Evolutionary conservation across 1,140 invertebrate species (phyloP), one percentile per base, ranked within the genome.

Genomic region (Tetramorium parvispinum): DNA sequence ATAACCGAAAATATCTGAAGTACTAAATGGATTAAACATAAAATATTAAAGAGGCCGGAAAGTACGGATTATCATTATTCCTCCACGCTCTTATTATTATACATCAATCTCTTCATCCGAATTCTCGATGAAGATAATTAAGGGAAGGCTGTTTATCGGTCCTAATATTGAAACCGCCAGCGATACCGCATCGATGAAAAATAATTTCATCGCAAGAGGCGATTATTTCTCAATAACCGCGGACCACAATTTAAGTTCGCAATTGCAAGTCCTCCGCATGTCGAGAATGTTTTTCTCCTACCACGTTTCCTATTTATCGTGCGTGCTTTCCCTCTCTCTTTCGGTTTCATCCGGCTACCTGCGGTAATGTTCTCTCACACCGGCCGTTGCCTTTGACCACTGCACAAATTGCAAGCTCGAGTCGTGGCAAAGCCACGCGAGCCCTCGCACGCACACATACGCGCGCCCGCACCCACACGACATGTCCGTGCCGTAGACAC

Each of bases 391-490:
- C 79, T 76, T 85, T 78, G 57, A 85, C 73, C 82, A 53, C 61
- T 61, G 82, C 49, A 85, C 82, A 85, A 85, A 85, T 85, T 85
- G 82, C 82, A 85, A 85, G 82, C 82, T 78, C 73, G 57, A 85
- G 82, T 85, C 82, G 82, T 59, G 73, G 79, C 46, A 78, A 85
- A 85, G 82, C 82, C 82, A 66, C 73, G 73, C 71, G 82, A 85
- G 46, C 57, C 57, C 27, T 27, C 16, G n/a, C 82, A 46, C 46
- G 43, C 73, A n/a, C 46, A 43, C 32, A 43, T 43, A 13, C 21
- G 40, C 57, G 27, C 43, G 18, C 24, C 11, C 43, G 16, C 73
- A 63, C 21, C 51, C 27, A 61, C 57, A 46, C 71, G 37, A 66
- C 43, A 46, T 81, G 40, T 43, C 27, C 27, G 49, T 63, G 73